phyloP scores from a whole-genome alignment of 2,888 invertebrate genomes.

The Melanchra persicariae region DNA sequence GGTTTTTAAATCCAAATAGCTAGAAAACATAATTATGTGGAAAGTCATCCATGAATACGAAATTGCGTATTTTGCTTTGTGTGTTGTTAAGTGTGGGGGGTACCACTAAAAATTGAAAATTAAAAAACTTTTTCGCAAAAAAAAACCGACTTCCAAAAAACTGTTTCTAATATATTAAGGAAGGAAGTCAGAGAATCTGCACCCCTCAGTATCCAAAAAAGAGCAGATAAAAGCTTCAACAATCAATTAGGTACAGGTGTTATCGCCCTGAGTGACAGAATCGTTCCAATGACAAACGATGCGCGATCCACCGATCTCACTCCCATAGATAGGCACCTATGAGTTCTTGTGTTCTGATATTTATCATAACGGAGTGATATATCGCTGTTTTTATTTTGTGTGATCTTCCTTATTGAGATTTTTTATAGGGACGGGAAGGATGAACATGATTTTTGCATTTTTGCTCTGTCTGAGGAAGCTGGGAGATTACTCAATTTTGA shows the following conservation, averaged over 20 bases:
- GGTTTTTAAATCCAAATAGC: no score
- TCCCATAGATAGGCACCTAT: conserved; percentile 13
- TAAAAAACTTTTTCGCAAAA: no score
- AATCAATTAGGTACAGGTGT: conserved; percentile 39
- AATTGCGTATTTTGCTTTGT: no score
- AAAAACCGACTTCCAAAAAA: no score
- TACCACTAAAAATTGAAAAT: no score
- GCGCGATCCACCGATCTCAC: conserved; percentile 45
- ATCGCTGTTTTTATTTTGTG: conserved; percentile 23
- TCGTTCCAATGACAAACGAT: conserved; percentile 63
- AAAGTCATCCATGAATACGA: no score
- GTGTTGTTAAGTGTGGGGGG: no score
- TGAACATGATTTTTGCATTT: not conserved
- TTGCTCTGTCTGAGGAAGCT: not conserved
- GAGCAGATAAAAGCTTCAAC: conserved; percentile 18
- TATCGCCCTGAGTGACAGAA: conserved; percentile 59
- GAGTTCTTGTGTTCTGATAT: conserved; percentile 51
- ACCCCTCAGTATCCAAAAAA: conserved; percentile 2
- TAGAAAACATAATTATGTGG: no score
- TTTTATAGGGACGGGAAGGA: conserved; percentile 10
- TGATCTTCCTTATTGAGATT: not conserved
- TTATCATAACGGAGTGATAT: conserved; percentile 33
- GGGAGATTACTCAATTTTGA: not conserved
- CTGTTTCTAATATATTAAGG: no score
- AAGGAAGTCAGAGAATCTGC: no score